These are phyloP conservation scores for Diplodus sargus DNA, from an alignment of 2,797 vertebrate species.

Conservation along the genomic window DNA sequence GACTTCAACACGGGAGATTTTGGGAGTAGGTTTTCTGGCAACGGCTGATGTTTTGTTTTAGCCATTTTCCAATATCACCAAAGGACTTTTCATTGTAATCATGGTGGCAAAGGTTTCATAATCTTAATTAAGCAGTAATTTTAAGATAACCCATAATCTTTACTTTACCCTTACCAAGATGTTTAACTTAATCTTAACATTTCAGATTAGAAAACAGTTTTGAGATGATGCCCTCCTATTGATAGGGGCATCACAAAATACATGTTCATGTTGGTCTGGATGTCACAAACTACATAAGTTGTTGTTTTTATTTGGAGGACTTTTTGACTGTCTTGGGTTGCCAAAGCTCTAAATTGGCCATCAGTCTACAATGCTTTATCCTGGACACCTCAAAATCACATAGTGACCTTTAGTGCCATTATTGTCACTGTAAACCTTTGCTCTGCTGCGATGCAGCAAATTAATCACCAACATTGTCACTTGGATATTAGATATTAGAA, in stretches of 20 bases:
- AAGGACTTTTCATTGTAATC: background rate
- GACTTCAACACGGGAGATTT: background rate
- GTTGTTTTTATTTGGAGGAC: background rate
- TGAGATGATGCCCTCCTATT: background rate
- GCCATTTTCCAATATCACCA: background rate
- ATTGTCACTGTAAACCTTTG: background rate
- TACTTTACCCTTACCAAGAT: no score
- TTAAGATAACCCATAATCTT: background rate
- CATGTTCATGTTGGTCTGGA: background rate
- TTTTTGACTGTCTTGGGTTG: background rate
- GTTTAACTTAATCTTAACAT: no score
- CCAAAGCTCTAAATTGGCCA: background rate
- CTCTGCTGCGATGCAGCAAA: background rate
- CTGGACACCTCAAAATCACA: background rate
- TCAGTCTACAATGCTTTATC: background rate
- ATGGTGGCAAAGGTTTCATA: background rate
- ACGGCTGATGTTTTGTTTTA: background rate
- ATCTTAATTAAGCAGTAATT: background rate
- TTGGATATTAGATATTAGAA: background rate
- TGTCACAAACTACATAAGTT: background rate
- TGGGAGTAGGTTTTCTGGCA: background rate
- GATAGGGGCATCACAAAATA: background rate
- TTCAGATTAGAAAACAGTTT: background rate
- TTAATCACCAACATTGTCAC: background rate
- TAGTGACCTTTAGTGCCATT: background rate